A percentile compares a stretch with the other conserved stretches of the same genome.
phyloP scores from a whole-genome alignment of 2,113 vertebrate genomes.

The Cheilinus undulatus region DNA sequence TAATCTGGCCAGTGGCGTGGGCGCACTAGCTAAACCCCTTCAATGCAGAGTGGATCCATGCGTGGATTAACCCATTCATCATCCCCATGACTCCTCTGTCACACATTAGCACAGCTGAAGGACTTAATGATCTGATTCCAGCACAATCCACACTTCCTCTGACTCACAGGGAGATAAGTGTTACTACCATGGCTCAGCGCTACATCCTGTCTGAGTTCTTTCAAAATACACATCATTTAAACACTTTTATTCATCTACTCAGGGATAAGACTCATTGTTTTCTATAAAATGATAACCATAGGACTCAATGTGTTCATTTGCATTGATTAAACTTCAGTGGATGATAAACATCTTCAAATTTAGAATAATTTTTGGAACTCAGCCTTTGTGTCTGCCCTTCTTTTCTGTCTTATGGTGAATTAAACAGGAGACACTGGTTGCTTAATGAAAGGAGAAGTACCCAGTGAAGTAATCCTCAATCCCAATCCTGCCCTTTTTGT shows the following conservation, averaged over 20 bases:
- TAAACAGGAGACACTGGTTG: no score
- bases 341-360: no score
- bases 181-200: background rate
- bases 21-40: conserved; percentile 78
- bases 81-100: conserved; percentile 35
- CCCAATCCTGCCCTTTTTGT: no score
- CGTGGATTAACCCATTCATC: conserved; percentile 72
- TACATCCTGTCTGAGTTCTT: accelerated
- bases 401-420: no score
- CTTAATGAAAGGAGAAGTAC: no score
- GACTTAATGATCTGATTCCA: conserved; percentile 21
- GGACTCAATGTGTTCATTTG: no score
- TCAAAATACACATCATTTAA: background rate
- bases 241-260: background rate
- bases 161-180: conserved; percentile 11
- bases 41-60: conserved; percentile 58
- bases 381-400: no score
- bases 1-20: conserved; percentile 83
- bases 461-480: no score
- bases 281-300: no score
- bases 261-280: no score
- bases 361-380: no score
- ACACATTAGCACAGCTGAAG: conserved; percentile 28
- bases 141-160: background rate
- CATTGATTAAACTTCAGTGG: no score